Percentiles rank a stretch among this genome's conserved stretches.
These are phyloP conservation scores for Naso thynnoides DNA, from an alignment of 2,797 vertebrate genomes.

Conservation along the genomic window DNA sequence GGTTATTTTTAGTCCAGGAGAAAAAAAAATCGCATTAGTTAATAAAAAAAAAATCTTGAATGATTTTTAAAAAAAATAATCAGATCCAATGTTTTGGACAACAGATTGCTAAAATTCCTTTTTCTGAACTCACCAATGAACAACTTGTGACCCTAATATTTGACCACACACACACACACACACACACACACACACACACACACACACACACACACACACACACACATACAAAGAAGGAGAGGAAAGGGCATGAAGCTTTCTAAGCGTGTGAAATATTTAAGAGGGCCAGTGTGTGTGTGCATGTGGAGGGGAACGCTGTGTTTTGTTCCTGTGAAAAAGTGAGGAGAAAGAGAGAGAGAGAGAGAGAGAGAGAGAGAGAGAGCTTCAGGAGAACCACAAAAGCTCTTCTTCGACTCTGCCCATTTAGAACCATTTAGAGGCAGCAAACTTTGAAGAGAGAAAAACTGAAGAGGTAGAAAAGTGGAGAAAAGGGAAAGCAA, in stretches of 20 bases:
- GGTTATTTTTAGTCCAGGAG: neutral
- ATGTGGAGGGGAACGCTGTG: slow-evolving; percentile 5
- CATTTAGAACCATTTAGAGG: slow-evolving; percentile 68
- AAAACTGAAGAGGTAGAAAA: slow-evolving; percentile 30
- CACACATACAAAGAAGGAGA: slow-evolving; percentile 17
- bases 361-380: slow-evolving; percentile 29
- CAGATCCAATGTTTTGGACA: slow-evolving; percentile 12
- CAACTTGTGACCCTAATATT: slow-evolving; percentile 36
- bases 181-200: slow-evolving; percentile 39
- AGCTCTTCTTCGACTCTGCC: slow-evolving; percentile 61
- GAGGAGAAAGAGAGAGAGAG: slow-evolving; percentile 27
- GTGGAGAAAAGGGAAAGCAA: neutral
- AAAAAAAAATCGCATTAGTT: neutral
- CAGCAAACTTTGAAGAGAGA: slow-evolving; percentile 48
- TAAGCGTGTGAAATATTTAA: slow-evolving; percentile 70
- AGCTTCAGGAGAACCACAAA: slow-evolving; percentile 66
- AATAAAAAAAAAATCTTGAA: slow-evolving; percentile 24
- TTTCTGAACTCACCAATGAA: slow-evolving; percentile 51
- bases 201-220: slow-evolving; percentile 13
- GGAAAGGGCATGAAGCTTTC: slow-evolving; percentile 36
- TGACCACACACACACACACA: slow-evolving; percentile 48
- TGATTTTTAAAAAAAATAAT: slow-evolving; percentile 20
- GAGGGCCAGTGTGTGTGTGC: slow-evolving; percentile 35
- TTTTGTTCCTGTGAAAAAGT: slow-evolving; percentile 57
- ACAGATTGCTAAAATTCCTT: slow-evolving; percentile 55